Conservation (phyloP, 1,140 invertebrate genomes). For the Pararge aegeria region DNA sequence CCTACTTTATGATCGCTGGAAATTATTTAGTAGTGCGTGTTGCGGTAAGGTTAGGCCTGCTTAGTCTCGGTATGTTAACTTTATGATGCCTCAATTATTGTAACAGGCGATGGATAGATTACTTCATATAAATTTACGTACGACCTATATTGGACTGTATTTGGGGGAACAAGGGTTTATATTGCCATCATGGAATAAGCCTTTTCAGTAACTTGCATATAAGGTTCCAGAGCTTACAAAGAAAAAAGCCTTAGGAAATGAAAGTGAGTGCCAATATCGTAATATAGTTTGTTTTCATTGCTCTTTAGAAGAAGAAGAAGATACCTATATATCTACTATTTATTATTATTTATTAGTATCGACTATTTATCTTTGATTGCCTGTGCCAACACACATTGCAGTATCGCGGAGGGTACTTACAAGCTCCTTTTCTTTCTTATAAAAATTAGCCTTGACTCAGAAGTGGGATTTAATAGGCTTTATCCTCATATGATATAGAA, state of each 20-base stretch:
- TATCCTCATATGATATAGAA: too few relatives aligned
- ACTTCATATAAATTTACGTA: background rate
- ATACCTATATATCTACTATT: too few relatives aligned
- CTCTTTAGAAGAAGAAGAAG: constrained; percentile 11
- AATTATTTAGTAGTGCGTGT: constrained; percentile 34
- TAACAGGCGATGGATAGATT: constrained; percentile 33
- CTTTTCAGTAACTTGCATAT: background rate
- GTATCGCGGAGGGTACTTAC: too few relatives aligned
- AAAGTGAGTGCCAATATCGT: background rate
- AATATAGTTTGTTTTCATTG: background rate
- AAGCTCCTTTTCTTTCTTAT: too few relatives aligned
- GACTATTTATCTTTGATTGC: too few relatives aligned
- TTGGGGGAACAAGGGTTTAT: background rate
- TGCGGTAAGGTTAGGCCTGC: constrained; percentile 36
- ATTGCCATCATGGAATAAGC: background rate
- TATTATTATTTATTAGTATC: too few relatives aligned
- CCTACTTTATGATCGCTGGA: constrained; percentile 27
- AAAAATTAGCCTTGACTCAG: too few relatives aligned
- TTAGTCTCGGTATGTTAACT: constrained; percentile 41
- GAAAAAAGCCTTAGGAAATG: background rate
- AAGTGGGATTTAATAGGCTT: too few relatives aligned
- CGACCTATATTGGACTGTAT: background rate
- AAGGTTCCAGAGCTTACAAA: background rate
- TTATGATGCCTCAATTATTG: constrained; percentile 39
- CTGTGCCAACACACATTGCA: too few relatives aligned